Evolutionary conservation across 2,797 vertebrate genomes (phyloP).

Genomic region (Choloepus didactylus): DNA sequence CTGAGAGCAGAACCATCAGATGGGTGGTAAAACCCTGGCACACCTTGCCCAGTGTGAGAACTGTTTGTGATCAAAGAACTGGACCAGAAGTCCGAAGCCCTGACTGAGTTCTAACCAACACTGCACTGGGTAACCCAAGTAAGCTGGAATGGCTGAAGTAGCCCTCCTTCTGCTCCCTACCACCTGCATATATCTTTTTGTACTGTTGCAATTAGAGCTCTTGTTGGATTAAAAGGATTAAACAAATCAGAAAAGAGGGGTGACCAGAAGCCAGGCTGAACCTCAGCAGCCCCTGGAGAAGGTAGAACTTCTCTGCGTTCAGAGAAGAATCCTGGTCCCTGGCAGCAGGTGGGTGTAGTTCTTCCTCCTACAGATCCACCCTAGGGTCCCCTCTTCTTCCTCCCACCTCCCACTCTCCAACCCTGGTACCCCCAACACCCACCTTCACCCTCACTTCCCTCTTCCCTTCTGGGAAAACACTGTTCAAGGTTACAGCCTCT

Average conservation of each 20-base stretch:
- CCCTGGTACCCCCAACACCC: not conserved
- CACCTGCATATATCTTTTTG: not conserved
- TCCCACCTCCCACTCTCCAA: not conserved
- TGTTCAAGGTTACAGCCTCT: not conserved
- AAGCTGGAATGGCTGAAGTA: rapidly evolving
- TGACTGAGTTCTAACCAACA: not conserved
- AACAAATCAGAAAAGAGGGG: not conserved
- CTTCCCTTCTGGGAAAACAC: not conserved
- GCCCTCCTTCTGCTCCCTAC: not conserved
- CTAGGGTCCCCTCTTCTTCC: not conserved
- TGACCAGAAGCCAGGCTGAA: not conserved
- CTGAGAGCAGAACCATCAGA: not conserved
- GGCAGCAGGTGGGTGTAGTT: not conserved
- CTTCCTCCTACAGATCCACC: not conserved
- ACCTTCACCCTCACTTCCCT: not conserved
- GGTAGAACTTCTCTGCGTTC: not conserved
- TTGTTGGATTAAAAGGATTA: not conserved
- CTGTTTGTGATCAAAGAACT: not conserved
- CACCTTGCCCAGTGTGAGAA: not conserved
- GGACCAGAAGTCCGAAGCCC: not conserved
- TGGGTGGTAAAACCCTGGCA: not conserved
- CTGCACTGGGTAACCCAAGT: not conserved
- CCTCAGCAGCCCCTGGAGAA: not conserved
- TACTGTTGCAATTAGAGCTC: not conserved
- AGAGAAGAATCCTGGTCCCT: not conserved